Conservation (phyloP, 2,113 vertebrate species). For the Tricholaema leucomelas region DNA sequence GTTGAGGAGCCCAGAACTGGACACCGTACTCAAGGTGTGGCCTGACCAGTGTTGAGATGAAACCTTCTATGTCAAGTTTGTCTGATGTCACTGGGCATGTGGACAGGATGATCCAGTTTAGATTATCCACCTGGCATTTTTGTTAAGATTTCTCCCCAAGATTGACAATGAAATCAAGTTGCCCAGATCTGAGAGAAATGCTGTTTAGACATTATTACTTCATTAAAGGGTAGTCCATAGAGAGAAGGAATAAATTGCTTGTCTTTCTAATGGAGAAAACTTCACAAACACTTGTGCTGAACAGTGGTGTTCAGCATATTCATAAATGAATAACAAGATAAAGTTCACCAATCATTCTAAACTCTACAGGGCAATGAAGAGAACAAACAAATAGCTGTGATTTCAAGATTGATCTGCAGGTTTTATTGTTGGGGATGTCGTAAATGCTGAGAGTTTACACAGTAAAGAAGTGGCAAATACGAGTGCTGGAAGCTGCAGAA, state of each 20-base stretch:
- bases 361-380: not conserved
- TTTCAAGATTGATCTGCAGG: not conserved
- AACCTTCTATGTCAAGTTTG: too few species aligned
- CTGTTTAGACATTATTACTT: not conserved
- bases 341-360: not conserved
- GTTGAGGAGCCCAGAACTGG: too few species aligned
- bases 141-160: not conserved
- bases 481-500: not conserved
- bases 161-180: not conserved
- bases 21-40: too few species aligned
- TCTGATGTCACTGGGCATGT: too few species aligned
- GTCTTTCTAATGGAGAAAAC: not conserved
- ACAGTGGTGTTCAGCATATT: not conserved
- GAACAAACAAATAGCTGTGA: not conserved
- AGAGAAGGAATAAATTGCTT: not conserved
- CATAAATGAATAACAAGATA: not conserved
- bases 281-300: not conserved
- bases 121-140: not conserved
- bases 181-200: not conserved
- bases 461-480: not conserved
- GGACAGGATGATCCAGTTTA: too few species aligned
- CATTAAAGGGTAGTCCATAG: not conserved
- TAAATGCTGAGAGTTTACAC: not conserved
- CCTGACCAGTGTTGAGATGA: too few species aligned
- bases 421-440: not conserved